Evolutionary conservation across 2,888 invertebrate genomes (phyloP), one percentile per base, ranked within the genome.

Genomic region (Xanthia icteritia): DNA sequence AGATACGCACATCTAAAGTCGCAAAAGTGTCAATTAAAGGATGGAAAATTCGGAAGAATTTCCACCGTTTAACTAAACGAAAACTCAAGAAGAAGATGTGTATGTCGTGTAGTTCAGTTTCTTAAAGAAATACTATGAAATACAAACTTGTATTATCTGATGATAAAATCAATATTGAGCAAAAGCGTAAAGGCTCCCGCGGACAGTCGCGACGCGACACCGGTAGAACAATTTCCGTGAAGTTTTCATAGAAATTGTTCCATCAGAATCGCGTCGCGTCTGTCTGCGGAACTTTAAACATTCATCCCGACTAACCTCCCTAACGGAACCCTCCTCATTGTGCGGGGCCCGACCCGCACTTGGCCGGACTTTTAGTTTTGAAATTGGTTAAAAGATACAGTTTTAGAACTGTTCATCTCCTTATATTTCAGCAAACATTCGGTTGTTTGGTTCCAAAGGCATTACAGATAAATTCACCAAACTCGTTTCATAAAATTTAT

Each of bases 401-500:
- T 66, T 13, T 27, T 20, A 15, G 0, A 36, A 48, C 48, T 5
- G 8, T 71, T 54, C 8, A 42, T 8, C 31, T 56, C 5, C 31
- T 42, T 42, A 17, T 27, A 60, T 60, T 74, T 60, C 17, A 74
- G 23, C 13, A 23, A 74, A 74, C 27, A 39, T 61, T 23, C 5
- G 17, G 13, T 72, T 45, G 13, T 8, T 31, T 48, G 45, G 48
- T 51, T 36, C 45, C 11, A 74, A 75, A 48, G 27, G 31, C 31
- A 51, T 36, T n/a, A 20, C 11, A 39, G 17, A 27, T 23, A 54
- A 23, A 31, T 42, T 31, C 1, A 11, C 9, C 20, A 27, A 17
- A 60, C 17, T 5, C 5, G 5, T 36, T 56, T 45, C 0, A 17
- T 56, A 15, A 23, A 42, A 20, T 36, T 1, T 9, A n/a, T 36